Evolutionary conservation across 2,113 vertebrate genomes (phyloP), one percentile per base, ranked within the genome.

Genomic region (Rafetus swinhoei): DNA sequence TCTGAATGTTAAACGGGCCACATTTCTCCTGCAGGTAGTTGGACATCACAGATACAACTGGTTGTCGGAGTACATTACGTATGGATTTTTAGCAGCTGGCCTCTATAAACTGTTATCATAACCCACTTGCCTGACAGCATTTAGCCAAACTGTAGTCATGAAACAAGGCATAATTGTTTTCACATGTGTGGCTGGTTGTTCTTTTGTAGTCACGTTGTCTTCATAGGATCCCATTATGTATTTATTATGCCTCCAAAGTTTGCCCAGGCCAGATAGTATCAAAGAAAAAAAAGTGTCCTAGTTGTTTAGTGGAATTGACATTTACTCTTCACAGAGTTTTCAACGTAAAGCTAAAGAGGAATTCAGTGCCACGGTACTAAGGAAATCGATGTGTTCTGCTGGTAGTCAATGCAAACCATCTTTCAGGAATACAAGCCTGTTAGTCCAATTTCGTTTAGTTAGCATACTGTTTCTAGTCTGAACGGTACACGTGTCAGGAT

Each of bases 51-150:
- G 13, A 13, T 65, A 12, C 15, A 16, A 16, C 16, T 15, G 29
- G 69, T 59, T 50, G 7, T 69, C 15, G 18, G 15, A 35, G 15
- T 14, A 24, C 62, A 24, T 24, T 56, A 32, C 29, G 14, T 15
- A 19, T 69, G 54, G 45, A 81, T 88, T 88, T 81, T 88, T 81
- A 88, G 69, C 59, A 25, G 29, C 60, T 0, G 0, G 14, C 29
- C 62, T 83, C 72, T 0, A 0, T 19, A 83, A 29, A 11, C 27
- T 0, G 0, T 57, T 59, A 81, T 25, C 54, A 65, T 59, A 53
- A 80, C 76, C 57, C 79, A 81, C 74, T 87, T 86, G 87, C 65
- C 80, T 29, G n/a, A 45, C 79, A 88, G 35, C 53, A 27, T 69
- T 69, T 39, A 53, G 52, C n/a, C 13, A 24, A 60, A 79, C 39